These are phyloP conservation scores for Microcebus ravelobensis DNA, from an alignment of 2,113 vertebrate species.

Conservation along the genomic window DNA sequence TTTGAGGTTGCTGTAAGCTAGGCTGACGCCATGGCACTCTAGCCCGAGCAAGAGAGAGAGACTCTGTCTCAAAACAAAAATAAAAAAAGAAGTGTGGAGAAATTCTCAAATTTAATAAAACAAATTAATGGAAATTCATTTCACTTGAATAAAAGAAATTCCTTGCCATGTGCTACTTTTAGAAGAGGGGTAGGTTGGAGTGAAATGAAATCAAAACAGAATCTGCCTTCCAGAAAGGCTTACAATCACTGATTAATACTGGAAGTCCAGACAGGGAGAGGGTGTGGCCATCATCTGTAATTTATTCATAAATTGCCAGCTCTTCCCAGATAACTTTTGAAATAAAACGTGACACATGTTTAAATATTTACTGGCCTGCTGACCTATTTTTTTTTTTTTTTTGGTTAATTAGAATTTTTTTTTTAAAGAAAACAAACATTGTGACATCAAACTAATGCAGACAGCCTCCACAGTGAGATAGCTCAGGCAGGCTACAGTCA, in stretches of 20 bases:
- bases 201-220: background rate
- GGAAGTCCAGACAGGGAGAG: conserved; percentile 38
- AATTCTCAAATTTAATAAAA: conserved; percentile 13
- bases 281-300: conserved; percentile 63
- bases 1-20: too few relatives aligned
- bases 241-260: background rate
- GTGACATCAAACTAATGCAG: conserved; percentile 76
- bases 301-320: conserved; percentile 81
- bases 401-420: conserved; percentile 82
- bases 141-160: background rate
- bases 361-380: conserved; percentile 85
- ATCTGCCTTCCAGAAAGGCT: background rate
- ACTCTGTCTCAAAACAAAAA: too few relatives aligned
- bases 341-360: conserved; percentile 81
- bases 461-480: conserved; percentile 56
- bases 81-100: background rate
- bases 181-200: background rate
- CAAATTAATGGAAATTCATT: conserved; percentile 1
- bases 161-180: background rate
- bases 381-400: conserved; percentile 81
- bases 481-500: background rate
- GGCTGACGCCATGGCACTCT: too few relatives aligned
- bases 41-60: too few relatives aligned
- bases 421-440: conserved; percentile 70
- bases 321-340: conserved; percentile 77